Conservation (phyloP, 2,113 vertebrate genomes). For the Agapornis roseicollis region DNA sequence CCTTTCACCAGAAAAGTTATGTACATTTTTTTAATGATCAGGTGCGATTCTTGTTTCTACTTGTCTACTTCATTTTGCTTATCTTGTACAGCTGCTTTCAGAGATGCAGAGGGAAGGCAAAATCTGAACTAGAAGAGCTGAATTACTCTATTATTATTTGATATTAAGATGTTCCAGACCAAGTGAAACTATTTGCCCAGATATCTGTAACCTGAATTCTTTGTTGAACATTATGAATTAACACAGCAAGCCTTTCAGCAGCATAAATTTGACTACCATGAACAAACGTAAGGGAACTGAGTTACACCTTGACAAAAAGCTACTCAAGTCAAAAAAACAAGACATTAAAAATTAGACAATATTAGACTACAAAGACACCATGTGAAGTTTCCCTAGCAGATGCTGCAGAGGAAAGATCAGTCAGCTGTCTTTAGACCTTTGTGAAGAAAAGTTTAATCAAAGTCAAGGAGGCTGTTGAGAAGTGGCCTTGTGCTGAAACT, state of each 20-base stretch:
- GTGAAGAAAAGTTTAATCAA: neutral
- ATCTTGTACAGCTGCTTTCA: neutral
- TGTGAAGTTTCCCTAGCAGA: neutral
- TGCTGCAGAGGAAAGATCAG: neutral
- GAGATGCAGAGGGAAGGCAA: neutral
- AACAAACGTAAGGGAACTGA: neutral
- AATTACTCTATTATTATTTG: neutral
- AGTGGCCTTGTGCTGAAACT: neutral
- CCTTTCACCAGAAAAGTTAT: neutral
- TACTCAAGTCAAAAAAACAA: neutral
- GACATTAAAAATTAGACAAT: neutral
- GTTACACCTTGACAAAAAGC: neutral
- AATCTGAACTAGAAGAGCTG: rapidly evolving
- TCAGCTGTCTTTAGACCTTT: neutral
- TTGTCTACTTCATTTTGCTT: neutral
- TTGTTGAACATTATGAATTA: neutral
- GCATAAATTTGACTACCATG: neutral
- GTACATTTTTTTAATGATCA: neutral
- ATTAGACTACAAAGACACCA: neutral
- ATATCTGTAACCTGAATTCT: neutral
- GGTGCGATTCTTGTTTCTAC: neutral
- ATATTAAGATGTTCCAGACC: neutral
- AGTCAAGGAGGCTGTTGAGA: neutral
- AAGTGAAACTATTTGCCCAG: neutral
- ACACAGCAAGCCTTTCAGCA: neutral